Base-by-base conservation (phyloP, 2,888 invertebrate species). In the Acleris sparsana region DNA sequence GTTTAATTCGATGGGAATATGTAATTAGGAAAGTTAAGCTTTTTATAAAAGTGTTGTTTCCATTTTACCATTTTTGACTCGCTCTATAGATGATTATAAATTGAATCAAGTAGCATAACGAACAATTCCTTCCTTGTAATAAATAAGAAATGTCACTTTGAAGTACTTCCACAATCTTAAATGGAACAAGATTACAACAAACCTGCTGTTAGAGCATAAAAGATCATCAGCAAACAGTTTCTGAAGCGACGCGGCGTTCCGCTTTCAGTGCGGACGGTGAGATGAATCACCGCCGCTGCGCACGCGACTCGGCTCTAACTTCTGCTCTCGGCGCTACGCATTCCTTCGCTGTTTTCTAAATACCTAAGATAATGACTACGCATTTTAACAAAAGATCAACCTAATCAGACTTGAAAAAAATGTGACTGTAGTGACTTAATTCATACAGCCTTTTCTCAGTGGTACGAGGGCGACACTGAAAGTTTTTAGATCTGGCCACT, bases 191-290 rank as follows among this genome's bases (percentile, higher is more conserved):
- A 53, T 48, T 33, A 46, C 44, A 46, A 53, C 11, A 39, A 25
- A 6, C 20, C 16, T n/a, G 9, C 44, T 57, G 57, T 22, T 43
- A 18, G 18, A 52, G 4, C 7, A 46, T 46, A 46, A 46, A 63
- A 29, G 63, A 52, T 59, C 17, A 53, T 53, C 52, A 29, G 25
- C 25, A 49, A 59, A 59, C 25, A 53, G 39, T 59, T 53, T 53
- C 39, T 53, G 25, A 53, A 46, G 58, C 22, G 52, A 53, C 39
- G 56, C 51, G 77, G 73, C 85, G 89, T 89, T 83, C 87, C 92
- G 92, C 92, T 92, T 92, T 92, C 92, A 82, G 78, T 87, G 70
- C 75, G 69, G 82, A 86, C 74, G 78, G 84, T 72, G 84, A 88
- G 85, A 83, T 82, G 80, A 82, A 76, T 75, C 75, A 78, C 75